Base-by-base conservation (phyloP, 2,797 vertebrate species). In the Halcyon leucocephala region DNA sequence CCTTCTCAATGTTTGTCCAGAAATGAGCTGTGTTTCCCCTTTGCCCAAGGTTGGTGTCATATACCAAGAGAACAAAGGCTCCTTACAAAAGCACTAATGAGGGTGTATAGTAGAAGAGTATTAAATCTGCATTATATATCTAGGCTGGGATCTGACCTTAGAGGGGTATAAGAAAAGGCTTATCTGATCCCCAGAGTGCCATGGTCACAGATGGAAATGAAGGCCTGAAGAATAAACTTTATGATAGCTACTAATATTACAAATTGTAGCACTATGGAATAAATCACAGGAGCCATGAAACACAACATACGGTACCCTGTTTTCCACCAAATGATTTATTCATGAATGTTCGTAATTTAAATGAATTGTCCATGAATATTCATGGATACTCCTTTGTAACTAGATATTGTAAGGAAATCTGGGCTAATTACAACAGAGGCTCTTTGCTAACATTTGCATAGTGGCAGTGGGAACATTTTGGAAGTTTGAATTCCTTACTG, bases 291-390 rank as follows among this genome's bases (percentile, higher is more conserved):
- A 96, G 78, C 93, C 90, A 92, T 86, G 95, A 95, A 95, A 95
- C 76, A 94, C 94, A 96, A 87, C 96, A 97, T 97, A 97, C 54
- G 86, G 96, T 70, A 95, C 82, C 55, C 88, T 92, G 92, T 96
- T 97, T 95, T 92, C 94, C 95, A 82, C 48, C 88, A 90, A 95
- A 97, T 97, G 90, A 97, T 97, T 97, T 97, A 97, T 97, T 97
- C 97, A 97, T 97, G 93, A 97, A 86, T 89, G 88, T 95, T 96
- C 80, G 0, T 95, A 96, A 95, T 96, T 96, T 95, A 97, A 92
- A 95, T 95, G 90, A 93, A 91, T 97, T 94, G 83, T 2, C 58
- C 77, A 97, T 97, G 96, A 97, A 97, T 97, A 97, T 97, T 97
- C 96, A 97, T 96, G 82, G 21, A 7, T 92, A 69, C 46, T 95